Conservation (phyloP, 2,888 invertebrate species). For the Ophion costatus region DNA sequence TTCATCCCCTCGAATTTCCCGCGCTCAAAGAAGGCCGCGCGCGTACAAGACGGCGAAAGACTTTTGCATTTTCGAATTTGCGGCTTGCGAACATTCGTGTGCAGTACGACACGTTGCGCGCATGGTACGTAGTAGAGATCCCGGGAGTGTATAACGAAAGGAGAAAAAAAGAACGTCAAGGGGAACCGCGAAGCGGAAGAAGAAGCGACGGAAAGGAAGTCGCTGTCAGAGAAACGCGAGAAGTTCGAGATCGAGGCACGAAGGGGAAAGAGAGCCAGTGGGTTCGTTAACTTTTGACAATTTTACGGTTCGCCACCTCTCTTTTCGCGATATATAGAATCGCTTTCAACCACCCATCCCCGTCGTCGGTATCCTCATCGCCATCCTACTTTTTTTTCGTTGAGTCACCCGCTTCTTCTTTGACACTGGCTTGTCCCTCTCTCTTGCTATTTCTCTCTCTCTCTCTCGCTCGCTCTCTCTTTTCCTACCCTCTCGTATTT, state of each 20-base stretch:
- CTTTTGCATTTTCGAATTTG: slow-evolving; percentile 53
- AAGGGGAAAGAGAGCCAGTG: slow-evolving; percentile 47
- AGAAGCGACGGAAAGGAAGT: slow-evolving; percentile 53
- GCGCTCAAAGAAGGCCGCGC: slow-evolving; percentile 9
- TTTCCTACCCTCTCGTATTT: slow-evolving; percentile 14
- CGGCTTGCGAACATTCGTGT: neutral
- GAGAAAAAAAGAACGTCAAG: neutral
- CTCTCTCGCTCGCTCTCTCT: neutral
- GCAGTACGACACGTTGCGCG: too few relatives aligned
- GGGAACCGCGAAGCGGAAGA: neutral
- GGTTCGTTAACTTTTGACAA: slow-evolving; percentile 71
- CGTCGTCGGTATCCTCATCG: slow-evolving; percentile 15
- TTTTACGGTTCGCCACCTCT: slow-evolving; percentile 67
- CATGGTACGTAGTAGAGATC: neutral
- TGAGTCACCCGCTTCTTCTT: slow-evolving; percentile 43
- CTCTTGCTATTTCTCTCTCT: slow-evolving; percentile 15
- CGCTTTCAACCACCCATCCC: slow-evolving; percentile 46
- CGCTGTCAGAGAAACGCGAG: slow-evolving; percentile 53
- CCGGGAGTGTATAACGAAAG: slow-evolving; percentile 9
- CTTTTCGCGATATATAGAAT: slow-evolving; percentile 40
- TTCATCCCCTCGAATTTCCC: slow-evolving; percentile 40
- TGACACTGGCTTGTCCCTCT: slow-evolving; percentile 49
- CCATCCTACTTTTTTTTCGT: slow-evolving; percentile 37
- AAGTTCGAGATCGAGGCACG: slow-evolving; percentile 39
- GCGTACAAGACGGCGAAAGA: neutral